Evolutionary conservation across 2,113 vertebrate genomes (phyloP).

Genomic region (Brachypteracias leptosomus): DNA sequence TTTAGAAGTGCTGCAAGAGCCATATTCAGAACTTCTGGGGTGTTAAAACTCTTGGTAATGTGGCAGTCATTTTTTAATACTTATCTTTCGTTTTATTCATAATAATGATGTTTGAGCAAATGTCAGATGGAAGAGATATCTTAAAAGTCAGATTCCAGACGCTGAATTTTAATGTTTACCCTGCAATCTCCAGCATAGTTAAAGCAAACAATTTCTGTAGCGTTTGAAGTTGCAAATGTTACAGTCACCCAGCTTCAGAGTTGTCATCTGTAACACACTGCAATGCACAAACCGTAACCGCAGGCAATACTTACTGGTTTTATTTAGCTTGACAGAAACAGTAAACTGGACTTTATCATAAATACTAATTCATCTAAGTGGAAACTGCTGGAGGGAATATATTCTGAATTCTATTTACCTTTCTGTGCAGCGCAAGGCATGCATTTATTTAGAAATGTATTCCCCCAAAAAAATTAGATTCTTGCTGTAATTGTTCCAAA

Average conservation of each 20-base stretch:
- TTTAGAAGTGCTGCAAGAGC: not conserved
- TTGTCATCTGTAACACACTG: not conserved
- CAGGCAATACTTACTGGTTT: not conserved
- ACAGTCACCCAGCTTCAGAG: not conserved
- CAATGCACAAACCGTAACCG: not conserved
- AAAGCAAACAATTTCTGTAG: slow-evolving; percentile 10
- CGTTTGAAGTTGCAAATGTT: not conserved
- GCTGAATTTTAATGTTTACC: not conserved
- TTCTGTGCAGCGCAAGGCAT: not conserved
- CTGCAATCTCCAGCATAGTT: not conserved
- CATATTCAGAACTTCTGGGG: not conserved
- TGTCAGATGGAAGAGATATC: slow-evolving; percentile 12
- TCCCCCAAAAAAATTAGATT: not conserved
- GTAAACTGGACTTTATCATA: not conserved
- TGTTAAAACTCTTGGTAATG: not conserved
- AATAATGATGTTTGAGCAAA: slow-evolving; percentile 40
- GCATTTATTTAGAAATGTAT: not conserved
- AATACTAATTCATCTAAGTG: not conserved
- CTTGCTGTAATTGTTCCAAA: not conserved
- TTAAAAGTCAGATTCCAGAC: not conserved
- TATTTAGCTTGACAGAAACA: not conserved
- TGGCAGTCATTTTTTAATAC: not conserved
- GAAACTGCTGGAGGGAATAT: not conserved
- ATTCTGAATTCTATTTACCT: not conserved
- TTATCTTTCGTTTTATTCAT: not conserved